Conservation (phyloP, 2,113 vertebrate species). For the Larimichthys crocea region DNA sequence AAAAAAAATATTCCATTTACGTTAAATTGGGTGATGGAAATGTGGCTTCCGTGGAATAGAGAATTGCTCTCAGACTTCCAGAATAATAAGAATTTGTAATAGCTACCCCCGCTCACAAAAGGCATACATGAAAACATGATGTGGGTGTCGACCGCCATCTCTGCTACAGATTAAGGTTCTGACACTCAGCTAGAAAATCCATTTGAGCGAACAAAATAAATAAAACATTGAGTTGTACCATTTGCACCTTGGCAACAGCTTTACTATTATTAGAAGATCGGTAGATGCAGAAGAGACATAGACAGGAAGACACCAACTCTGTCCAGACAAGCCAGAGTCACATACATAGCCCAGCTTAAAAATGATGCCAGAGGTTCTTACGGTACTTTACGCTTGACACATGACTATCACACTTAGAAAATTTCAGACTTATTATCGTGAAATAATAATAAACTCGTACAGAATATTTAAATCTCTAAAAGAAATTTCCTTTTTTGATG, state of each 20-base stretch:
- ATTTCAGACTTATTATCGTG: not conserved
- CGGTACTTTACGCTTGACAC: not conserved
- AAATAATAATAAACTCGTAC: not conserved
- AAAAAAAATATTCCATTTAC: constrained; percentile 17
- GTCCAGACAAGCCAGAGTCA: constrained; percentile 35
- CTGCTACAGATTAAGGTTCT: constrained; percentile 71
- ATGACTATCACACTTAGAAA: not conserved
- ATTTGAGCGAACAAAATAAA: constrained; percentile 77
- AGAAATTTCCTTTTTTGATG: not conserved
- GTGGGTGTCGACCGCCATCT: constrained; percentile 62
- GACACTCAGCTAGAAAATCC: constrained; percentile 67
- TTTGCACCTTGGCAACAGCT: constrained; percentile 71
- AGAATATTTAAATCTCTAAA: not conserved
- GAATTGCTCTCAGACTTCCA: constrained; percentile 49
- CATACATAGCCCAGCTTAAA: constrained; percentile 26
- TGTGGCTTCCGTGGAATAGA: constrained; percentile 13
- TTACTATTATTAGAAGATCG: constrained; percentile 73
- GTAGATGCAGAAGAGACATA: constrained; percentile 35
- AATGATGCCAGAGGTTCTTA: not conserved
- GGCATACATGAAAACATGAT: constrained; percentile 79
- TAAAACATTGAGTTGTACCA: constrained; percentile 76
- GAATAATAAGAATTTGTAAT: constrained; percentile 63
- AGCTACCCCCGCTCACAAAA: constrained; percentile 38
- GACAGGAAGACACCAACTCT: constrained; percentile 44
- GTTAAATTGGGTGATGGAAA: constrained; percentile 60